These are phyloP conservation scores for Octodonta nipae DNA, from an alignment of 2,888 invertebrate genomes.

Conservation along the genomic window DNA sequence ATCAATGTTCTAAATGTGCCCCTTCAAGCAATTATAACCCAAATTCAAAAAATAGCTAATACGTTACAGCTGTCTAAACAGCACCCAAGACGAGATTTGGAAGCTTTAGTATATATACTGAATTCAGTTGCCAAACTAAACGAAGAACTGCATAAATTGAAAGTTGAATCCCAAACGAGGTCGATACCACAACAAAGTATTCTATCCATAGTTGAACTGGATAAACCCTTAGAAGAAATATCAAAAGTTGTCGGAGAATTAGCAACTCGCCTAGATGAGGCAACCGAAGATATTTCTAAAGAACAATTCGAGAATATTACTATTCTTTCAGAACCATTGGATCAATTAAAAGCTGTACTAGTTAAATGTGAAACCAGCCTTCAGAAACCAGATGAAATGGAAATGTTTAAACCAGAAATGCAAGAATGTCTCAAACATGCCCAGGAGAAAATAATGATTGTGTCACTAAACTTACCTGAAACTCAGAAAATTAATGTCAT, in stretches of 20 bases:
- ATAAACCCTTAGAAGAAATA: conserved; percentile 7
- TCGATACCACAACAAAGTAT: conserved; percentile 9
- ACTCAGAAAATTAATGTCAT: conserved; percentile 5
- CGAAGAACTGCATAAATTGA: conserved; percentile 4
- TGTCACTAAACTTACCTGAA: conserved; percentile 5
- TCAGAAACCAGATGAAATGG: conserved; percentile 8
- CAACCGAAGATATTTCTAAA: conserved; percentile 3
- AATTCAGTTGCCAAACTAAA: neutral
- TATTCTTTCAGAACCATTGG: conserved; percentile 8
- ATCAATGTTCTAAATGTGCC: no score
- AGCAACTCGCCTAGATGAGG: neutral
- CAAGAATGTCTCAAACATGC: conserved; percentile 11
- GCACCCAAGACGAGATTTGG: conserved; percentile 7
- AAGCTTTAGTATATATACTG: conserved; percentile 1
- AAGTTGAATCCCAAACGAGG: neutral
- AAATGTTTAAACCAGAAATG: conserved; percentile 8
- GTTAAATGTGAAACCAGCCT: conserved; percentile 8
- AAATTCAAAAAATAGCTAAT: no score
- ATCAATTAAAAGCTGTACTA: conserved; percentile 9
- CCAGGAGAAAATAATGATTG: conserved; percentile 12
- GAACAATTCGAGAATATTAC: conserved; percentile 9
- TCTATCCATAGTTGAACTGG: conserved; percentile 12
- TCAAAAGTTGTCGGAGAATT: conserved; percentile 8
- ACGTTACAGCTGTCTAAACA: no score
- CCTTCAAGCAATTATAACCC: no score